Evolutionary conservation across 2,888 invertebrate species (phyloP).

Genomic region (Oegoconia quadripuncta): DNA sequence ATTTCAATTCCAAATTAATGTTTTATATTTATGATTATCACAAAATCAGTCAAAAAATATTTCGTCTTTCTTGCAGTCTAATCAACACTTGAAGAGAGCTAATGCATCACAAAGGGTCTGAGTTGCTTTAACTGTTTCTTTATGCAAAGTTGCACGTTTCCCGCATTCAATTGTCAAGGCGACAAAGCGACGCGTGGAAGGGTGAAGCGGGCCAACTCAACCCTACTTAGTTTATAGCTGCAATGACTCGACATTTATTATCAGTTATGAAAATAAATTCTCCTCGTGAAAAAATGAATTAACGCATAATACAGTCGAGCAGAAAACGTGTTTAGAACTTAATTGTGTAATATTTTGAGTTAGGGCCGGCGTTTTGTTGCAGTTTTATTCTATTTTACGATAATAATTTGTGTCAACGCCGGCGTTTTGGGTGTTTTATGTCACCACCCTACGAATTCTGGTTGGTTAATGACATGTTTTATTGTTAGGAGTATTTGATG

Average conservation of each 20-base stretch:
- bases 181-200: slow-evolving; percentile 32
- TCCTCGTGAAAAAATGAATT: slow-evolving; percentile 54
- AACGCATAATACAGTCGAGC: slow-evolving; percentile 47
- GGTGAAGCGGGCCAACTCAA: too few relatives aligned
- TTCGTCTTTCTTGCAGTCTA: too few relatives aligned
- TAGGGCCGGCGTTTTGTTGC: slow-evolving; percentile 42
- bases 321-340: slow-evolving; percentile 45
- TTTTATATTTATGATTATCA: too few relatives aligned
- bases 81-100: too few relatives aligned
- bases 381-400: slow-evolving; percentile 54
- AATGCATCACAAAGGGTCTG: neutral
- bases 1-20: too few relatives aligned
- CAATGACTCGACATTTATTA: slow-evolving; percentile 71
- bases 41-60: too few relatives aligned
- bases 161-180: slow-evolving; percentile 14
- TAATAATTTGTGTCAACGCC: slow-evolving; percentile 40
- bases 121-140: neutral
- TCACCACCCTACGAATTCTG: slow-evolving; percentile 20
- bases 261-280: slow-evolving; percentile 71
- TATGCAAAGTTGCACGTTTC: slow-evolving; percentile 2
- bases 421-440: slow-evolving; percentile 36
- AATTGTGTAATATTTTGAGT: slow-evolving; percentile 55
- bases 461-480: slow-evolving; percentile 47
- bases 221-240: slow-evolving; percentile 61
- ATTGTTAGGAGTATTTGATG: slow-evolving; percentile 42